A percentile compares a stretch with the other conserved stretches of the same genome.
phyloP scores from a whole-genome alignment of 2,797 vertebrate genomes.

The Kryptolebias ocellatus region DNA sequence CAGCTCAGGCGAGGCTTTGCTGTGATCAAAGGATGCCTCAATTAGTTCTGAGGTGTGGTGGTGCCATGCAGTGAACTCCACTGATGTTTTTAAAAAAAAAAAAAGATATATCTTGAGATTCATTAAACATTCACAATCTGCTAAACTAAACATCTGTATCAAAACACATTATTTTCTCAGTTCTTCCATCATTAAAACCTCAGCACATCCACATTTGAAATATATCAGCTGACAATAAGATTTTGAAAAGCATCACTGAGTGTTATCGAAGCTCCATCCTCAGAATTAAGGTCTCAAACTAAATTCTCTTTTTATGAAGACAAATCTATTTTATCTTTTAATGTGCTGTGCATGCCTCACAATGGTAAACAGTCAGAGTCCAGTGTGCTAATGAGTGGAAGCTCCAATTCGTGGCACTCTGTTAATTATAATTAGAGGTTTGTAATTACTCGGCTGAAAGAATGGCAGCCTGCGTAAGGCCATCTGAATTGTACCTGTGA shows the following conservation, averaged over 20 bases:
- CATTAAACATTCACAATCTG: conserved; percentile 45
- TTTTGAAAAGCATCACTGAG: conserved; percentile 34
- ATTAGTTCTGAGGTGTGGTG: conserved; percentile 44
- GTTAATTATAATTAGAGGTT: conserved; percentile 77
- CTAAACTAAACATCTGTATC: conserved; percentile 41
- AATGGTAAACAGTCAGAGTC: conserved; percentile 69
- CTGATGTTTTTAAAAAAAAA: conserved; percentile 37
- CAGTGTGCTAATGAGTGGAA: conserved; percentile 69
- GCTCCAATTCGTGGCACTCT: conserved; percentile 60
- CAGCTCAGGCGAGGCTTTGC: conserved; percentile 18
- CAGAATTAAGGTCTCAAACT: conserved; percentile 42
- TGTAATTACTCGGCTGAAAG: conserved; percentile 73
- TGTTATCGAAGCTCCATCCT: conserved; percentile 42
- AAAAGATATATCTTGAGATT: conserved; percentile 40
- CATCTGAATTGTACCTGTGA: conserved; percentile 72
- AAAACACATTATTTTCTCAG: conserved; percentile 37
- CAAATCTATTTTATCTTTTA: conserved; percentile 58
- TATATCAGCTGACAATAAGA: conserved; percentile 20
- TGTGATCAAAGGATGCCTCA: conserved; percentile 65
- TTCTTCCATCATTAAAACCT: conserved; percentile 28
- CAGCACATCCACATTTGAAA: conserved; percentile 7
- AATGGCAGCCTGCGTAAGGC: conserved; percentile 69
- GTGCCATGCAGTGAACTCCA: conserved; percentile 36
- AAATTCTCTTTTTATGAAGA: conserved; percentile 58
- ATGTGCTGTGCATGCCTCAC: conserved; percentile 47